These are phyloP conservation scores for Taxidea taxus DNA, from an alignment of 2,113 vertebrate species.

Conservation along the genomic window DNA sequence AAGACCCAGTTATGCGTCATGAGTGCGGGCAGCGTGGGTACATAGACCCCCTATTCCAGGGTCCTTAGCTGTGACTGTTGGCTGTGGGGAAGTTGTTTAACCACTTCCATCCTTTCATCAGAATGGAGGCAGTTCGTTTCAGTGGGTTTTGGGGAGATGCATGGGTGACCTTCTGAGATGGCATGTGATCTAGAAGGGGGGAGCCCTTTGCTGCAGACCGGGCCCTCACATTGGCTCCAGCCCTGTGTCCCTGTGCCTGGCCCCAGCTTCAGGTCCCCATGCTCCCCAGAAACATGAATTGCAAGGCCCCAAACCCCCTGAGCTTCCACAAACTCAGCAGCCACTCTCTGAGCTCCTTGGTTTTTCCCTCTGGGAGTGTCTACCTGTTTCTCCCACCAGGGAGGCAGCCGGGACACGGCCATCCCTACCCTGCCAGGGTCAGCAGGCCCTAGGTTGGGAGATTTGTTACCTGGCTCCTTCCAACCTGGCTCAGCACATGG, in stretches of 20 bases:
- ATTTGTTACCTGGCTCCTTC: background rate
- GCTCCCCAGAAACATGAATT: background rate
- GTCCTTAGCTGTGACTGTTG: background rate
- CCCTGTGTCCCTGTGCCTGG: background rate
- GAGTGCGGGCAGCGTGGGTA: background rate
- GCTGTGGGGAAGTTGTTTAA: background rate
- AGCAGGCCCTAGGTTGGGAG: background rate
- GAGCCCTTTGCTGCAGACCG: background rate
- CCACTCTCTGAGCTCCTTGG: rapidly evolving
- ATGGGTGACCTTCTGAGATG: background rate
- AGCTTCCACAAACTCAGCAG: background rate
- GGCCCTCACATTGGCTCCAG: background rate
- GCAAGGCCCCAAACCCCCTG: background rate
- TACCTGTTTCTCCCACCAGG: background rate
- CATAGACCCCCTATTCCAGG: background rate
- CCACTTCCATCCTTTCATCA: background rate
- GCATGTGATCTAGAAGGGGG: background rate
- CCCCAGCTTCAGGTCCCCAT: background rate
- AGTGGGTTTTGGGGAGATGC: background rate
- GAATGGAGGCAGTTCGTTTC: background rate
- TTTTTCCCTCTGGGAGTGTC: too few relatives aligned
- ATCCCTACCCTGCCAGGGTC: background rate
- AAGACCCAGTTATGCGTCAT: background rate
- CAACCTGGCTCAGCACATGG: background rate
- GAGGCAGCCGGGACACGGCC: background rate